Evolutionary conservation across 1,140 invertebrate species (phyloP), one percentile per base, ranked within the genome.

Genomic region (Macrobrachium rosenbergii): DNA sequence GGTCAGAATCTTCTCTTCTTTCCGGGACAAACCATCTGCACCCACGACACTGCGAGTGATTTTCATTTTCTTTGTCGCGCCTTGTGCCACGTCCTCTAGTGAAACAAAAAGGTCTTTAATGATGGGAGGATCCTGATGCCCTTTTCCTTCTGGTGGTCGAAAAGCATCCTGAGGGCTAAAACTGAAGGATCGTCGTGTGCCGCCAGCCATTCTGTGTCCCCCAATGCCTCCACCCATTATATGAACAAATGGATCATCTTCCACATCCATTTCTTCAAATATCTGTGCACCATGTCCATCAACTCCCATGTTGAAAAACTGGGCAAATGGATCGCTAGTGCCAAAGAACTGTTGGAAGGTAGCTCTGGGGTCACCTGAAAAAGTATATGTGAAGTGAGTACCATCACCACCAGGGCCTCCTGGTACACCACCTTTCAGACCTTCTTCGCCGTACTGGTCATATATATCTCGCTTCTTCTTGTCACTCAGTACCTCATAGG

Each of bases 41-140:
- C 95, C 95, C 7, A 97, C 92, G n/a, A 99, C 97, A 90, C 96
- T 95, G 89, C 98, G 94, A 21, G 98, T 99, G 78, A 99, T 99
- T 93, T 99, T 99, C 98, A 99, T 99, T 93, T 99, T 99, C 92
- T 99, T 99, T 0, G 97, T 97, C 92, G 98, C 99, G 43, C 99
- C 99, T 88, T 95, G 95, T 8, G 95, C 94, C 88, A 99, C 96
- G 90, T 99, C 98, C 91, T 99, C 95, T 43, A 99, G 92, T 0
- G 95, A 95, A 7, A 99, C 97, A 91, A 97, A 97, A 19, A 99
- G 92, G 91, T 99, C 99, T 92, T 99, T 97, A 90, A 98, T 97
- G 77, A 99, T 97, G 0, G 99, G 95, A 12, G 98, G 96, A 93
- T 99, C 99, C 91, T 95, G 94, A 91, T 97, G 96, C 82, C 95